Conservation (phyloP, 2,797 vertebrate genomes). For the Delichon dasypus region DNA sequence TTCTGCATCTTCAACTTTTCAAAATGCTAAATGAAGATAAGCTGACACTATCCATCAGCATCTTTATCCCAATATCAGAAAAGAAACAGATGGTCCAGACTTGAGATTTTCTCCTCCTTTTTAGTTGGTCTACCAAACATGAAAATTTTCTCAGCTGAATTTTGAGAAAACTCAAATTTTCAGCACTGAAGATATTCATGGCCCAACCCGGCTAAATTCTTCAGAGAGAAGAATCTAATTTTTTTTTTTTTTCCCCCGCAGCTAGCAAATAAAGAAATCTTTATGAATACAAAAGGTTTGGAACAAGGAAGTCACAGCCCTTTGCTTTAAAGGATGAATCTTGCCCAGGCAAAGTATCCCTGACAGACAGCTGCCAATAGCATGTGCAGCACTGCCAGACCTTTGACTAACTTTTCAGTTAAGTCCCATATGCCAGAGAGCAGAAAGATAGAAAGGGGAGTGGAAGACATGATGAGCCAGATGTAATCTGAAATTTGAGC, state of each 20-base stretch:
- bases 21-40: neutral
- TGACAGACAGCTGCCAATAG: neutral
- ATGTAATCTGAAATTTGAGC: neutral
- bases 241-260: neutral
- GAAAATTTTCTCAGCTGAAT: neutral
- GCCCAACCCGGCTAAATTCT: neutral
- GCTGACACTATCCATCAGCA: neutral
- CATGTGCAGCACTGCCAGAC: neutral
- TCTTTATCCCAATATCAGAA: neutral
- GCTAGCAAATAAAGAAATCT: neutral
- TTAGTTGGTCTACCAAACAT: neutral
- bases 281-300: neutral
- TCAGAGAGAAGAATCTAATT: neutral
- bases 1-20: neutral
- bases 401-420: neutral
- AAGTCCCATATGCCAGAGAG: neutral
- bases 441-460: neutral
- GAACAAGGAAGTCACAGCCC: neutral
- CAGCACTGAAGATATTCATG: neutral
- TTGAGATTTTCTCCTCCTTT: neutral
- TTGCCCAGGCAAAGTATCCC: neutral
- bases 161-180: neutral
- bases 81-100: neutral
- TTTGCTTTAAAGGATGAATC: neutral
- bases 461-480: neutral